Conservation (phyloP, 2,113 vertebrate species). For the Poecilia latipinna region DNA sequence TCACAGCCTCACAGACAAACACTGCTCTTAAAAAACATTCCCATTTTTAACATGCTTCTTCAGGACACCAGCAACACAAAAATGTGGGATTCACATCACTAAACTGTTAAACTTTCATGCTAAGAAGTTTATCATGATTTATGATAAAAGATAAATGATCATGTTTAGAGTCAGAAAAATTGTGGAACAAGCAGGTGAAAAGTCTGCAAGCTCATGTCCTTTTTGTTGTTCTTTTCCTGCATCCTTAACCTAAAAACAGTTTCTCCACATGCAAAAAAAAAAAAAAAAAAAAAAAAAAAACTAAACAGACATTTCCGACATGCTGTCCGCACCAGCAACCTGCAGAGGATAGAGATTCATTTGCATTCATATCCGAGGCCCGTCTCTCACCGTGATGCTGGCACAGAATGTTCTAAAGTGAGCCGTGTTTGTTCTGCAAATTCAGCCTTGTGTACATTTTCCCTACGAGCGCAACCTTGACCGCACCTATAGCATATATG, state of each 20-base stretch:
- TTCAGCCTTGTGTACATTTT: slow-evolving; percentile 14
- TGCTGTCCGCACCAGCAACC: slow-evolving; percentile 11
- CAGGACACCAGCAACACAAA: too few relatives aligned
- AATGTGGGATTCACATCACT: too few relatives aligned
- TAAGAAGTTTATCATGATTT: too few relatives aligned
- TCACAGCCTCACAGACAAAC: too few relatives aligned
- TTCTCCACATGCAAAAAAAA: neutral
- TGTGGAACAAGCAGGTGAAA: slow-evolving; percentile 1
- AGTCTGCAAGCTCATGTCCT: neutral
- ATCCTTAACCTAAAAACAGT: neutral
- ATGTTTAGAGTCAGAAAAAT: neutral
- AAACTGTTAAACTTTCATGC: too few relatives aligned
- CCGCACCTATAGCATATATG: slow-evolving; percentile 10
- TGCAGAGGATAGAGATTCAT: slow-evolving; percentile 32
- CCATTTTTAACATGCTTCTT: too few relatives aligned
- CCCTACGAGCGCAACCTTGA: slow-evolving; percentile 45
- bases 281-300: neutral
- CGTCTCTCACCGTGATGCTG: slow-evolving; percentile 31
- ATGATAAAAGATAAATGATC: too few relatives aligned
- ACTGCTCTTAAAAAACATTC: too few relatives aligned
- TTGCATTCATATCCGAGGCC: slow-evolving; percentile 38
- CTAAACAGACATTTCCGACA: slow-evolving; percentile 3
- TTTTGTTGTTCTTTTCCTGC: neutral
- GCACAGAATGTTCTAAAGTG: slow-evolving; percentile 21
- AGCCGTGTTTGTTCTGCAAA: slow-evolving; percentile 21